Conservation (phyloP, 37 sponge, comb jelly and placozoan species). For the Ianthella basta region DNA sequence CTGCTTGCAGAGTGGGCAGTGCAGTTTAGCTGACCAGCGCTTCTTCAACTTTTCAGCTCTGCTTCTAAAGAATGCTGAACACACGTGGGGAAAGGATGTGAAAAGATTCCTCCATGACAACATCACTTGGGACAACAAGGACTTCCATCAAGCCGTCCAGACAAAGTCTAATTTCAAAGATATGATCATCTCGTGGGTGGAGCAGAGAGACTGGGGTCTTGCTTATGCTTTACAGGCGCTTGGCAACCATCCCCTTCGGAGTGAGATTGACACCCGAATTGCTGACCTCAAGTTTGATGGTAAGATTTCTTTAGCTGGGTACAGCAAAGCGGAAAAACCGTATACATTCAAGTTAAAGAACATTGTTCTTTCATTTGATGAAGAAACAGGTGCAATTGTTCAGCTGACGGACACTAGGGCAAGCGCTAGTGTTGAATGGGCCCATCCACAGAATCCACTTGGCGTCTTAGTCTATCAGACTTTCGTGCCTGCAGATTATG, state of each 20-base stretch:
- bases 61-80: conserved; percentile 71
- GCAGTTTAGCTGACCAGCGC: conserved; percentile 40
- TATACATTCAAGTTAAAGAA: conserved; percentile 34
- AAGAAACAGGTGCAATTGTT: conserved; percentile 27
- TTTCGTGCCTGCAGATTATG: conserved; percentile 44
- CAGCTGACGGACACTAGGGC: conserved; percentile 20
- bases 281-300: conserved; percentile 48
- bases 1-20: conserved; percentile 35
- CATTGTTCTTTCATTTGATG: conserved; percentile 42
- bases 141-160: conserved; percentile 29
- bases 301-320: conserved; percentile 30
- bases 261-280: conserved; percentile 15
- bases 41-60: conserved; percentile 61
- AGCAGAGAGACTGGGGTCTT: conserved; percentile 64
- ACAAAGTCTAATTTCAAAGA: conserved; percentile 38
- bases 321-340: background rate
- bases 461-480: conserved; percentile 49
- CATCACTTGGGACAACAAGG: conserved; percentile 58
- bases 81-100: conserved; percentile 82
- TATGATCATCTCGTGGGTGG: conserved; percentile 66
- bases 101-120: conserved; percentile 64
- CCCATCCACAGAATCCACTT: conserved; percentile 27
- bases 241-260: conserved; percentile 44
- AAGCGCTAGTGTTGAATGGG: background rate
- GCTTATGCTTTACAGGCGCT: conserved; percentile 54